A percentile compares a stretch with the other conserved stretches of the same genome.
Evolutionary conservation across 2,888 invertebrate genomes (phyloP).

Genomic region (Gastrophysa polygoni): DNA sequence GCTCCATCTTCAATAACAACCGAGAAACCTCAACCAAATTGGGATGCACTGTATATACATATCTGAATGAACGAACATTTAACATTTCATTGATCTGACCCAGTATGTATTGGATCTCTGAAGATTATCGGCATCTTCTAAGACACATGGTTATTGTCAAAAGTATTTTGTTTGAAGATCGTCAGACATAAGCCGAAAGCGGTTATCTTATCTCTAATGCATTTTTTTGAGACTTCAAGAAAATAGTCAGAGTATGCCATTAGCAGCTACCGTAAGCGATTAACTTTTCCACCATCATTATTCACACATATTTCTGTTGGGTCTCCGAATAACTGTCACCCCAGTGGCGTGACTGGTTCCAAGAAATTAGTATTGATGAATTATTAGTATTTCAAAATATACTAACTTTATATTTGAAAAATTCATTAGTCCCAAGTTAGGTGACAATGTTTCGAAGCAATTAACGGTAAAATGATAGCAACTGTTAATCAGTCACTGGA

Average conservation of each 20-base stretch:
- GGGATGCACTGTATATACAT: too few relatives aligned
- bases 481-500: too few relatives aligned
- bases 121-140: constrained; percentile 4
- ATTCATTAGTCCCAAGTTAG: too few relatives aligned
- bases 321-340: constrained; percentile 7
- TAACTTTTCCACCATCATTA: constrained; percentile 31
- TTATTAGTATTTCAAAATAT: too few relatives aligned
- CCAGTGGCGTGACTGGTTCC: not conserved
- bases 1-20: too few relatives aligned
- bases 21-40: too few relatives aligned
- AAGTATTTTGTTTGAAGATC: constrained; percentile 15
- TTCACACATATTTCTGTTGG: constrained; percentile 29
- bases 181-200: constrained; percentile 28
- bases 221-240: constrained; percentile 25
- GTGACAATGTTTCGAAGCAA: too few relatives aligned
- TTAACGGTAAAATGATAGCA: too few relatives aligned
- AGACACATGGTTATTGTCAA: constrained; percentile 19
- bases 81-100: too few relatives aligned
- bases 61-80: not conserved
- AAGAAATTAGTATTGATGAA: too few relatives aligned
- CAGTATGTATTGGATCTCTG: not conserved
- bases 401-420: too few relatives aligned
- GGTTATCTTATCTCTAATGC: constrained; percentile 32
- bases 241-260: constrained; percentile 32
- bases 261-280: constrained; percentile 35